Percentiles rank a stretch among this genome's conserved stretches.
Conservation (phyloP, 2,888 invertebrate species). For the Leptura quadrifasciata region DNA sequence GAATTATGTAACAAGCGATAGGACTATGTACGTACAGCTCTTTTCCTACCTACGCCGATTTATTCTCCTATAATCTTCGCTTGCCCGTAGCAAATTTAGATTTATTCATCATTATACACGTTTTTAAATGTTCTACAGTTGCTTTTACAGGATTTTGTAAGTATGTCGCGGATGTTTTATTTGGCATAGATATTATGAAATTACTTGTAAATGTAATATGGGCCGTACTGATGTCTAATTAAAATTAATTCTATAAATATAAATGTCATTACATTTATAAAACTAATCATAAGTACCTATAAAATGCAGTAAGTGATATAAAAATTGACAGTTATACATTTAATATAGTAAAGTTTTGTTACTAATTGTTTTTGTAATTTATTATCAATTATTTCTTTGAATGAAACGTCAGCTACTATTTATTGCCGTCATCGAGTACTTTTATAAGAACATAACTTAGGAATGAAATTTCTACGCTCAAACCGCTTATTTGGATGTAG, state of each 20-base stretch:
- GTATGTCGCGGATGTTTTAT: neutral
- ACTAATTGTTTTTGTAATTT: neutral
- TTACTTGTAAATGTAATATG: no score
- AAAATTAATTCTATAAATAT: neutral
- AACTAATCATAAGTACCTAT: no score
- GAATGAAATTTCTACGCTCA: no score
- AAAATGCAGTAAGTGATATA: no score
- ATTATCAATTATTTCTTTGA: no score
- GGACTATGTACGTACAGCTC: constrained; percentile 15
- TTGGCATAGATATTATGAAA: constrained; percentile 7
- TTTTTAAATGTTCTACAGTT: constrained; percentile 24
- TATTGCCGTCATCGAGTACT: no score
- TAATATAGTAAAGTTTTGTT: neutral
- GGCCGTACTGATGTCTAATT: neutral
- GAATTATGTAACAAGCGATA: constrained; percentile 53
- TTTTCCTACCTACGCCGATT: constrained; percentile 26
- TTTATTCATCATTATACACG: constrained; percentile 13
- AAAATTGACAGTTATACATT: neutral
- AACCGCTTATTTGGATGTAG: no score
- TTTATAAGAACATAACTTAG: no score
- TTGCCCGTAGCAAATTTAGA: constrained; percentile 26
- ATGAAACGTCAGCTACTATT: no score
- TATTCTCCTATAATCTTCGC: constrained; percentile 30
- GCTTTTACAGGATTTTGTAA: neutral
- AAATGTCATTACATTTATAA: neutral